Evolutionary conservation across 2,113 vertebrate genomes (phyloP), one percentile per base, ranked within the genome.

Genomic region (Triplophysa dalaica): DNA sequence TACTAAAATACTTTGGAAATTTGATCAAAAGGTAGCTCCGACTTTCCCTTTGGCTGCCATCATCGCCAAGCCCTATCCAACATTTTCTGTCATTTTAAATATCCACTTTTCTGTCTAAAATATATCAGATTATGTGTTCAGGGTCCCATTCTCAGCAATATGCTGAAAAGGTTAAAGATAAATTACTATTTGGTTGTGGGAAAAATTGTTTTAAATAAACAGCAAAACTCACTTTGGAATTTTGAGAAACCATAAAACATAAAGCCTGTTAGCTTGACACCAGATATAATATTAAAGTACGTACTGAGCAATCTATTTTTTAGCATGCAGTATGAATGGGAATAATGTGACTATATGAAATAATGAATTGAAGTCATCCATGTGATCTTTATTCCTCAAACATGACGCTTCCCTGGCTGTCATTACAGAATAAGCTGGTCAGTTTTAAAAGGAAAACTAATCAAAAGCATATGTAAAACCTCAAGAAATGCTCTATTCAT

Each of bases 241-340:
- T 45, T 45, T 38, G 0, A 38, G 43, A 12, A 45, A 45, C 43
- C 8, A 12, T 45, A 45, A 12, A 45, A 45, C 2, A 45, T 1
- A 2, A 2, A 9, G 43, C 19, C 41, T n/a, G 26, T 29, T 54
- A n/a, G 48, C 24, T 54, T 19, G 9, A 70, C 48, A 58, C 54
- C 54, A 70, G 16, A 70, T 26, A 29, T 69, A 16, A 29, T 29
- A n/a, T 72, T 8, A 72, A 38, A 72, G 26, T 22, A 58, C 33
- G n/a, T 10, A 54, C 4, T 72, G 50, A 17, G 6, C 45, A 7
- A 16, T 29, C 8, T 4, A 26, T 52, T 52, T 52, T 50, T 56
- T 38, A 21, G 52, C 70, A 58, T 72, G 70, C 52, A 22, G 52
- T 58, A 26, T 58, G 50, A 58, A 38, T 22, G 56, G 29, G 19